Evolutionary conservation across 2,888 invertebrate species (phyloP), one percentile per base, ranked within the genome.

Genomic region (Nudaria mundana): DNA sequence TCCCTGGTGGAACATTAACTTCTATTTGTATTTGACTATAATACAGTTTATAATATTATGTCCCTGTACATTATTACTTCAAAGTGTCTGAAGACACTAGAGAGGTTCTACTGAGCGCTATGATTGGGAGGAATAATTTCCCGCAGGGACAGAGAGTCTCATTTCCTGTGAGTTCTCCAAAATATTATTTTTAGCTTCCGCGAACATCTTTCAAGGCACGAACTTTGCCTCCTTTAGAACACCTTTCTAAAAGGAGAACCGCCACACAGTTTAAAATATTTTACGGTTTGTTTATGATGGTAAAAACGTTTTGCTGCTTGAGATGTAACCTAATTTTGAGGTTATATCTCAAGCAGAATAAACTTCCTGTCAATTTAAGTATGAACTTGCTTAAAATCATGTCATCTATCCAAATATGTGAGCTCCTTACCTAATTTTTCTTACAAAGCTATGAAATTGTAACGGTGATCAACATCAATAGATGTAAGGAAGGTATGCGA

Each of bases 81-180:
- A 75, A 79, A 84, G 76, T 76, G 69, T 77, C 68, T n/a, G n/a
- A n/a, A n/a, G n/a, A 79, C 72, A 81, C 75, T 69, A 69, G 72
- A 68, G 70, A 75, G 77, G 77, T 82, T 78, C 66, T 69, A 75
- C 72, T 77, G 73, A 76, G 74, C 76, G 78, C 79, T 82, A 83
- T 84, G 83, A 83, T 85, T 81, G 76, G 76, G 71, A 76, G 77
- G 81, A 79, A 80, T 83, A 82, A 85, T 86, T 85, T 86, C 86
- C 86, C 86, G 80, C 57, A 73, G 81, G 84, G 72, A 72, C 81
- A 78, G 80, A 77, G 76, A 75, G 75, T 69, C 82, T 86, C 84
- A 86, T 88, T 88, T 88, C 87, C 87, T 82, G 77, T 51, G 59
- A 71, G 71, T 69, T 71, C 71, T 78, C 68, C 75, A 66, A 81